Conservation (phyloP, 2,888 invertebrate species). For the Pammene fasciana region DNA sequence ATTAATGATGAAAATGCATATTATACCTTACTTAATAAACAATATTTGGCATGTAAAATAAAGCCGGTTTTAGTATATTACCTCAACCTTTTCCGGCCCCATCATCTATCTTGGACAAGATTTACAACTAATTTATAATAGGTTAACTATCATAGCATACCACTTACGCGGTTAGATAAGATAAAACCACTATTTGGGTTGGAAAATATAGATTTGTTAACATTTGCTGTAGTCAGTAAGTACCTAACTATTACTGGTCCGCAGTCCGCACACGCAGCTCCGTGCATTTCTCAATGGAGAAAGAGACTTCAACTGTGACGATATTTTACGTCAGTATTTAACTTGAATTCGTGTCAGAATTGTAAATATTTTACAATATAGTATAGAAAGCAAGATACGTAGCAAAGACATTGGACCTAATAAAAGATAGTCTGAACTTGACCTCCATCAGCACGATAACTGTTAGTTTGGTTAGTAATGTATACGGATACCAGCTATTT, state of each 20-base stretch:
- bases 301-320: too few species aligned
- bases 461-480: background rate
- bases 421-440: background rate
- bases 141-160: too few species aligned
- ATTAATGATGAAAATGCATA: too few species aligned
- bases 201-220: background rate
- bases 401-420: background rate
- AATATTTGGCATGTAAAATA: too few species aligned
- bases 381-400: background rate
- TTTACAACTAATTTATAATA: background rate
- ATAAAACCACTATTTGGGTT: background rate
- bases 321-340: too few species aligned
- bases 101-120: conserved; percentile 1
- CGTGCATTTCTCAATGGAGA: too few species aligned
- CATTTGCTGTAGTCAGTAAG: too few species aligned
- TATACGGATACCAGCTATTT: background rate
- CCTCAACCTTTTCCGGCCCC: conserved; percentile 1
- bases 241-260: too few species aligned
- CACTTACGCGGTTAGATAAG: background rate
- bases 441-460: conserved; percentile 1
- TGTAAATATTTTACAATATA: background rate
- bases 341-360: background rate
- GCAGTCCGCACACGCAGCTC: too few species aligned
- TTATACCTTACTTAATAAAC: too few species aligned
- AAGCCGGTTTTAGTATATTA: background rate